These are phyloP conservation scores for Eulacestoma nigropectus DNA, from an alignment of 2,113 vertebrate species.

Conservation along the genomic window DNA sequence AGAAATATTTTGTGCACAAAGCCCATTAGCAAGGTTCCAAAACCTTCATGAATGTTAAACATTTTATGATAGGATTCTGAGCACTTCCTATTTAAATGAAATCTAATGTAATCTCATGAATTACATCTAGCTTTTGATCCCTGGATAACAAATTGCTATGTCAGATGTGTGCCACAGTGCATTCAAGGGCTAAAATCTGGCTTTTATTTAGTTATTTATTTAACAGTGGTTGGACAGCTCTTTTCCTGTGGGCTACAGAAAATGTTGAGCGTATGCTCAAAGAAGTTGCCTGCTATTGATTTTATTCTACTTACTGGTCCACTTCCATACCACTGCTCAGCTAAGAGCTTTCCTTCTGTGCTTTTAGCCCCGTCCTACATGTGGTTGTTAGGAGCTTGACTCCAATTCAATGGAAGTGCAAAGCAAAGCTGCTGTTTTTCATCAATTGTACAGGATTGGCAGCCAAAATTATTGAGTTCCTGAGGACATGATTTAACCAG, in stretches of 20 bases:
- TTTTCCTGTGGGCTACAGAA: neutral
- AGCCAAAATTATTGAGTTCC: neutral
- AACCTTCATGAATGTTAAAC: constrained; percentile 18
- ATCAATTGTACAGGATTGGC: neutral
- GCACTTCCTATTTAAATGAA: neutral
- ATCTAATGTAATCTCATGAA: neutral
- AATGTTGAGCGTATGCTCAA: neutral
- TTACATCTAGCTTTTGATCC: neutral
- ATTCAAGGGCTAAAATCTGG: neutral
- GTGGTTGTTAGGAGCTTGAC: neutral
- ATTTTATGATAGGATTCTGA: neutral
- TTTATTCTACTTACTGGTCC: neutral
- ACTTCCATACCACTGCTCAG: neutral
- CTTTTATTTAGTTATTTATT: neutral
- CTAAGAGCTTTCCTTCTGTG: neutral
- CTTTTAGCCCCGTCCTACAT: neutral
- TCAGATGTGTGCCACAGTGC: neutral
- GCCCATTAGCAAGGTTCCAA: neutral
- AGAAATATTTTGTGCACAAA: neutral
- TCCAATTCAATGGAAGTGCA: neutral
- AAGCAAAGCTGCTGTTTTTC: neutral
- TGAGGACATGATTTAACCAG: neutral
- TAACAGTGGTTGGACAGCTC: neutral
- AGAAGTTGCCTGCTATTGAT: neutral
- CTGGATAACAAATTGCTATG: neutral